A percentile compares a stretch with the other conserved stretches of the same genome.
phyloP scores from a whole-genome alignment of 2,888 invertebrate genomes.

The Sisyra nigra region DNA sequence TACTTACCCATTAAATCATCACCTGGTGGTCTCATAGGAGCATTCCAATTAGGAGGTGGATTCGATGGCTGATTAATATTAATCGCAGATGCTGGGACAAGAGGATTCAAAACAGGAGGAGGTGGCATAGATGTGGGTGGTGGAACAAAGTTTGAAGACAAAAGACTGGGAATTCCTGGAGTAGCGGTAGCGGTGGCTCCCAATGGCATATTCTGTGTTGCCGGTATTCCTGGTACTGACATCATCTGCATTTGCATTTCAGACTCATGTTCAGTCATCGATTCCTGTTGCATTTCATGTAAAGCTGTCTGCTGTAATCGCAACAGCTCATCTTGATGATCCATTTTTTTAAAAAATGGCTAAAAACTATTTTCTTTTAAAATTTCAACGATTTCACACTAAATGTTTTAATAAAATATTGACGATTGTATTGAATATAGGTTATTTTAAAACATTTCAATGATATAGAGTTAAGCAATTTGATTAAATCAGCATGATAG shows the following conservation, averaged over 20 bases:
- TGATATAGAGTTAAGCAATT: no score
- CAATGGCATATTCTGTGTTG: slow-evolving; percentile 4
- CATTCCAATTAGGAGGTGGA: slow-evolving; percentile 17
- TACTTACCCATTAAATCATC: slow-evolving; percentile 7
- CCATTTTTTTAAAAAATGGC: no score
- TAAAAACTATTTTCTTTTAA: no score
- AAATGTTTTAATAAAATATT: no score
- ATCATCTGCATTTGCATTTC: slow-evolving; percentile 20
- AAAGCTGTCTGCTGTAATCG: slow-evolving; percentile 15
- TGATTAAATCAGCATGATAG: no score
- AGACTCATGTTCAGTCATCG: slow-evolving; percentile 17
- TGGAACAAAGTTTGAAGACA: slow-evolving; percentile 8
- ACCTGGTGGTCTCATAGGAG: slow-evolving; percentile 8
- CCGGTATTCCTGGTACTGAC: slow-evolving; percentile 15
- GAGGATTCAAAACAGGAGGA: slow-evolving; percentile 16
- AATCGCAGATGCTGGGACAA: slow-evolving; percentile 17
- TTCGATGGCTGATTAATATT: slow-evolving; percentile 16
- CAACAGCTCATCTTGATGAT: slow-evolving; percentile 15
- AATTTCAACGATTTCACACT: no score
- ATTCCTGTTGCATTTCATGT: slow-evolving; percentile 12
- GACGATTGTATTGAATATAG: no score
- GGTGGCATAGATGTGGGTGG: slow-evolving; percentile 15
- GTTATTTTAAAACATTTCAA: no score
- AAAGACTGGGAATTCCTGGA: slow-evolving; percentile 13
- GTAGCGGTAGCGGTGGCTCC: slow-evolving; percentile 11